Percentiles rank a stretch among this genome's conserved stretches.
These are phyloP conservation scores for Heliconius congener DNA, from an alignment of 1,140 invertebrate genomes.

Conservation along the genomic window DNA sequence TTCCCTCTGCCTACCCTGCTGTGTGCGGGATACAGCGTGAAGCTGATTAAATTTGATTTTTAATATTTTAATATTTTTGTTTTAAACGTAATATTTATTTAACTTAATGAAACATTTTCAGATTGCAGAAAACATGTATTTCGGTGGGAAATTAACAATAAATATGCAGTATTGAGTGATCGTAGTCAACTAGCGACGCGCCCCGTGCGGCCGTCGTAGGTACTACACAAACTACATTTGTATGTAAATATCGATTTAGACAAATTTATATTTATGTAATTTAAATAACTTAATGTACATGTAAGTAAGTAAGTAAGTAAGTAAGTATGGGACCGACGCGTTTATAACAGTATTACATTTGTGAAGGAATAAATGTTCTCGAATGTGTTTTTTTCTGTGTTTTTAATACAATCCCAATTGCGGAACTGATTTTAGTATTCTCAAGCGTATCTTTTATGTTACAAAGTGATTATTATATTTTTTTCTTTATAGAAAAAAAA, in stretches of 20 bases:
- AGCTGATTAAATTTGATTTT: no score
- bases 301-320: background rate
- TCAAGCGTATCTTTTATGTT: no score
- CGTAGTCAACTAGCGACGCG: background rate
- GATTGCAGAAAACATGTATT: background rate
- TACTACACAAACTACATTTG: background rate
- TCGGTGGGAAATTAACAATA: background rate
- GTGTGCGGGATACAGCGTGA: no score
- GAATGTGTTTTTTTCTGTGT: slow-evolving; percentile 17
- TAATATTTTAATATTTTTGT: no score
- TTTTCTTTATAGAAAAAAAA: no score
- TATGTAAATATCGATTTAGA: slow-evolving; percentile 6
- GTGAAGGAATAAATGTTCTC: slow-evolving; percentile 34
- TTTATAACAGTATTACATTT: slow-evolving; percentile 36
- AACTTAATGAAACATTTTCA: background rate
- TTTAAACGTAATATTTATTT: no score
- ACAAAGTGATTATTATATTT: no score
- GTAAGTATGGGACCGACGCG: background rate
- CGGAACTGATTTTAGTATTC: background rate
- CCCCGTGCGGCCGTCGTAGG: background rate
- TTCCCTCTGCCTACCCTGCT: no score
- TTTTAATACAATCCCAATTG: background rate
- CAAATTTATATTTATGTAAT: slow-evolving; percentile 9
- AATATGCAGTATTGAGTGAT: background rate
- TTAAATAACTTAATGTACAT: slow-evolving; percentile 14